Evolutionary conservation across 2,888 invertebrate species (phyloP).

Genomic region (Leptinotarsa haldemani): DNA sequence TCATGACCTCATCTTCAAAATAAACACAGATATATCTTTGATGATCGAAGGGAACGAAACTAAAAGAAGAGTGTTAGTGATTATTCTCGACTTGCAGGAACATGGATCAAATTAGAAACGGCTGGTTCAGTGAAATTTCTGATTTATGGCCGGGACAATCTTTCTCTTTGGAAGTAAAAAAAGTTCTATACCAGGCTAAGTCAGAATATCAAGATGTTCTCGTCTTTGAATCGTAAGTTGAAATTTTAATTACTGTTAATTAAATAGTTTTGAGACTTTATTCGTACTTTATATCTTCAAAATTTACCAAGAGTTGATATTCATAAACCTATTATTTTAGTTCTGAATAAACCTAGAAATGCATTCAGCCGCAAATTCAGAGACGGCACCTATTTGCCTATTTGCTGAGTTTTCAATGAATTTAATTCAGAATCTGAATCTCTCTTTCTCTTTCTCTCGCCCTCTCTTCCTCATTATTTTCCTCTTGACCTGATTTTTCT

Average conservation of each 20-base stretch:
- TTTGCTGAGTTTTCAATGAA: too few relatives aligned
- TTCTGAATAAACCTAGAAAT: too few relatives aligned
- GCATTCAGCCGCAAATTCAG: too few relatives aligned
- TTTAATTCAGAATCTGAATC: too few relatives aligned
- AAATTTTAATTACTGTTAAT: constrained; percentile 63
- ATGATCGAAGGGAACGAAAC: not conserved
- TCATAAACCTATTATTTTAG: too few relatives aligned
- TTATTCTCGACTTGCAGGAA: not conserved
- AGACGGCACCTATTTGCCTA: too few relatives aligned
- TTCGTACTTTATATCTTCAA: too few relatives aligned
- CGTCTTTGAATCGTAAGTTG: constrained; percentile 67
- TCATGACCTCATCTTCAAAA: not conserved
- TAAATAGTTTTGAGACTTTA: too few relatives aligned
- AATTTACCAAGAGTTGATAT: too few relatives aligned
- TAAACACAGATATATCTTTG: not conserved
- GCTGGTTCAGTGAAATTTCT: constrained; percentile 95
- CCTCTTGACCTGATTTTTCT: too few relatives aligned
- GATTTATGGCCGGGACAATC: constrained; percentile 92
- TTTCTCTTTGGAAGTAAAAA: constrained; percentile 86
- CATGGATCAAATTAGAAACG: constrained; percentile 71
- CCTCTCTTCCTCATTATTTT: too few relatives aligned
- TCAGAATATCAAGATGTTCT: constrained; percentile 88
- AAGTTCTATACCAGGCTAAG: constrained; percentile 81
- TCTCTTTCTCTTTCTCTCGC: too few relatives aligned
- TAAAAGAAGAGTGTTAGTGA: not conserved